Evolutionary conservation across 2,113 vertebrate genomes (phyloP).

Genomic region (Boleophthalmus pectinirostris): DNA sequence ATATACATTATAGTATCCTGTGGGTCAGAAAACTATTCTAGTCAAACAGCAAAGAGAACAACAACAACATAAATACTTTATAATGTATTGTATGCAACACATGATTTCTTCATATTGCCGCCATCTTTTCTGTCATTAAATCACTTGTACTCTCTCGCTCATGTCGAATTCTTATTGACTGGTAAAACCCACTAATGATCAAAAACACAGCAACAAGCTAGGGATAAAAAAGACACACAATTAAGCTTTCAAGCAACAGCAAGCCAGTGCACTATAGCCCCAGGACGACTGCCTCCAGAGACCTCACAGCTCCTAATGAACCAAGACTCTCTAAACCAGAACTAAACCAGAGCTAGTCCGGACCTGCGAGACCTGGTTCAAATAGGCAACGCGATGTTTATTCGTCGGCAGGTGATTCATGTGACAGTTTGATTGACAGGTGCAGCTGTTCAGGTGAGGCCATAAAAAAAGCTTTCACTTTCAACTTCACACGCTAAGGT

Average conservation of each 20-base stretch:
- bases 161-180: not conserved
- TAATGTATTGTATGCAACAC: not conserved
- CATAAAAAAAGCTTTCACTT: conserved; percentile 31
- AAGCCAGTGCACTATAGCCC: conserved; percentile 11
- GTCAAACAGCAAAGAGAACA: not conserved
- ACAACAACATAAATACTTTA: not conserved
- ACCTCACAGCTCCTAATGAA: conserved; percentile 32
- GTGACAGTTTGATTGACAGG: conserved; percentile 24
- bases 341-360: not conserved
- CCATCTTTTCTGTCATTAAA: not conserved
- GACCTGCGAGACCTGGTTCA: conserved; percentile 26
- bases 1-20: too few relatives aligned
- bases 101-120: not conserved
- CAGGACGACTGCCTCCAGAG: conserved; percentile 6
- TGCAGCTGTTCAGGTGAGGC: conserved; percentile 32
- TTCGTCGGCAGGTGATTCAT: conserved; percentile 13
- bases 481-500: not conserved
- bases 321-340: conserved; percentile 3
- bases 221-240: not conserved
- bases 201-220: not conserved
- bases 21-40: not conserved
- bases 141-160: not conserved
- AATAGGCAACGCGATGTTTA: not conserved
- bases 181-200: not conserved
- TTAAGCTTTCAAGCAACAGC: conserved; percentile 4